Evolutionary conservation across 2,113 vertebrate species (phyloP), one percentile per base, ranked within the genome.

Genomic region (Corythaixoides concolor): DNA sequence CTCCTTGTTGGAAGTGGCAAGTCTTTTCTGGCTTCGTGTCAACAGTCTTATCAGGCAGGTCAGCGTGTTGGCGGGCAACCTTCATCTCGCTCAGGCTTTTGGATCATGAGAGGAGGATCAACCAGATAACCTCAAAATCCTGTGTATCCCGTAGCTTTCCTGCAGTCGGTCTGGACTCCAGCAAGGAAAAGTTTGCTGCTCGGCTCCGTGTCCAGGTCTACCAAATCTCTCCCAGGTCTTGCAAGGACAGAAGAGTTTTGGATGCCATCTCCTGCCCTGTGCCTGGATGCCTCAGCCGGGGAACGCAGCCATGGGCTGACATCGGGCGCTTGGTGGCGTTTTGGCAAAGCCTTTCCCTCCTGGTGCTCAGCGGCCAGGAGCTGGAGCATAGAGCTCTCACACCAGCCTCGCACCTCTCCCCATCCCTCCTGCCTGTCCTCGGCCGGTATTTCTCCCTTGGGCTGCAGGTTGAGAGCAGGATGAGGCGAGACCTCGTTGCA

Each of bases 231-330:
- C 39, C 45, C 9, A 14, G 68, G 20, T 58, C 87, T 74, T 4
- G 0, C 20, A 19, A 49, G 60, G 49, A 17, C 19, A 39, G 43
- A n/a, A n/a, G 1, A 1, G 1, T 37, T 80, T 43, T 0, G 1
- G 17, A 9, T 62, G 50, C 19, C 43, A 28, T 58, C 35, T 43
- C 8, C 41, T 49, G 43, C 17, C n/a, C 79, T 2, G 2, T 30
- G 49, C 26, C 68, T 12, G 52, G 18, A 47, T 52, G 11, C 39
- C 39, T 62, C 63, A 7, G 45, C 28, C 7, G 2, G 39, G 24
- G 30, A n/a, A 15, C 3, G 2, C 3, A 3, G 1, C 33, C 17
- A 30, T 3, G 6, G 32, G 26, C 45, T 35, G 64, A 22, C 18
- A 47, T 27, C 1, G 1, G 22, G 18, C 0, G 0, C 39, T 43